These are phyloP conservation scores for Laupala kohalensis DNA, from an alignment of 1,140 invertebrate genomes.

Conservation along the genomic window DNA sequence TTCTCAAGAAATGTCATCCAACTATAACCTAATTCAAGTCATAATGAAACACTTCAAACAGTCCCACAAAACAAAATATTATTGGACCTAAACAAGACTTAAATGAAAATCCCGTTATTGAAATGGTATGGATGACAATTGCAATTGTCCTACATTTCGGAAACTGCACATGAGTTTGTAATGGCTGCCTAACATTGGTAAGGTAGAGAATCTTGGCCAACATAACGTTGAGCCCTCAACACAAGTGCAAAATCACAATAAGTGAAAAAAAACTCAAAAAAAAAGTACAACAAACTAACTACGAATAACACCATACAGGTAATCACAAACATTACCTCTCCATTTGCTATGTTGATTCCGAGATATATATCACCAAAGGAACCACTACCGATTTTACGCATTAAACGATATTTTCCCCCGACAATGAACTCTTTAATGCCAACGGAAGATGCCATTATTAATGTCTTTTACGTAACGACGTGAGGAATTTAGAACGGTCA, in stretches of 20 bases:
- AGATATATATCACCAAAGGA: slow-evolving; percentile 99
- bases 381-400: slow-evolving; percentile 94
- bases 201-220: not conserved
- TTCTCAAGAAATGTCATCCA: too few relatives aligned
- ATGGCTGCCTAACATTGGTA: not conserved
- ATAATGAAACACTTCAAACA: too few relatives aligned
- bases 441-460: slow-evolving; percentile 22
- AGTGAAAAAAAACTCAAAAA: not conserved
- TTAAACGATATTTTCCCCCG: slow-evolving; percentile 84
- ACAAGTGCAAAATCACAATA: not conserved
- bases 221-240: not conserved
- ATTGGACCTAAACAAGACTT: too few relatives aligned
- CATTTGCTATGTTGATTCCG: slow-evolving; percentile 90
- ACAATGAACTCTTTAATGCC: slow-evolving; percentile 59
- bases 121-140: not conserved
- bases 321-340: slow-evolving; percentile 53
- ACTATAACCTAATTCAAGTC: too few relatives aligned
- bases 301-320: too few relatives aligned
- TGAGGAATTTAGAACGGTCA: slow-evolving; percentile 12
- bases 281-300: not conserved
- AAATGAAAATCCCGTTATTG: not conserved
- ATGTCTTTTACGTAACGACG: not conserved
- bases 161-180: not conserved
- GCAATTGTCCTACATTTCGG: not conserved
- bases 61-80: too few relatives aligned